Percentiles rank a stretch among this genome's conserved stretches.
Evolutionary conservation across 2,888 invertebrate species (phyloP).

Genomic region (Zygogramma bicolorata): DNA sequence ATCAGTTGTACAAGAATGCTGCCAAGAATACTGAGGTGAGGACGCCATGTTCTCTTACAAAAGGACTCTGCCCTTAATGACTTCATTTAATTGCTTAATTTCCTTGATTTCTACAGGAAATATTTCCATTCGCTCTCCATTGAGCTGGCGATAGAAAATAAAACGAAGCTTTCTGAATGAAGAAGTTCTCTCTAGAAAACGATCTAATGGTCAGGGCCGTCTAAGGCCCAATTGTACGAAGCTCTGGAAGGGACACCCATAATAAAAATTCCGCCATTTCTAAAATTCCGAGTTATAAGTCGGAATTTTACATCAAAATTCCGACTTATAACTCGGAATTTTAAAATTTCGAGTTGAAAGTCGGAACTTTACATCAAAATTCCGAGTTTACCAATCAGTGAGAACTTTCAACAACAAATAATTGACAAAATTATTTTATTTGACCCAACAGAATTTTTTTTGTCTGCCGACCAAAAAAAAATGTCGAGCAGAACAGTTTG

Average conservation of each 20-base stretch:
- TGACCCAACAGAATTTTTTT: no score
- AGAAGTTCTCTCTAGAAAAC: neutral
- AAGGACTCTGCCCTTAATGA: slow-evolving; percentile 5
- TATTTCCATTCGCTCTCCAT: neutral
- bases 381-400: no score
- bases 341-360: no score
- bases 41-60: neutral
- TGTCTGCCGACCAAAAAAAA: no score
- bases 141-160: neutral
- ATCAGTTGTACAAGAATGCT: slow-evolving; percentile 9
- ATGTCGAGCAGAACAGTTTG: no score
- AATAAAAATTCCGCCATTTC: neutral
- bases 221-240: neutral
- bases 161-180: neutral
- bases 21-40: slow-evolving; percentile 8
- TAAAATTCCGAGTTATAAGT: neutral
- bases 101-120: slow-evolving; percentile 9
- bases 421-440: no score
- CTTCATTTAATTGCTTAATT: slow-evolving; percentile 9
- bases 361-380: no score
- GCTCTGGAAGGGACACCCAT: neutral
- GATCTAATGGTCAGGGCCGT: neutral
- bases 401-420: no score
- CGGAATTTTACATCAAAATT: no score
- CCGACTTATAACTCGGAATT: no score